Percentiles rank a stretch among this genome's conserved stretches.
These are phyloP conservation scores for Drosophila mayri DNA, from an alignment of 1,140 invertebrate species.

Conservation along the genomic window DNA sequence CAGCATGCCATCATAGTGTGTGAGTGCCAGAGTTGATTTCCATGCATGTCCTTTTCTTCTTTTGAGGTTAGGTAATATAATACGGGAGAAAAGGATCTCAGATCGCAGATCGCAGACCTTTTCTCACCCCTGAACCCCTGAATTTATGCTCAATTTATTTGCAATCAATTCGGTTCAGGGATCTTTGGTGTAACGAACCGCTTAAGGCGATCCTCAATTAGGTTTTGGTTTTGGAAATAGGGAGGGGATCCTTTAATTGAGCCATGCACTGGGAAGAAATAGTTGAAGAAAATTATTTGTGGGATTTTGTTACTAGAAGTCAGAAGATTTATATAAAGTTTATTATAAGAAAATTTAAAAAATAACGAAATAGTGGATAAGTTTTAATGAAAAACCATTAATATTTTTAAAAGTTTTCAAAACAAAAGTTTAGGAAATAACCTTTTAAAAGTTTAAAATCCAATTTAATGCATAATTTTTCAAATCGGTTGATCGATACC, in stretches of 20 bases:
- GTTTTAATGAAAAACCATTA: too few species aligned
- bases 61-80: constrained; percentile 31
- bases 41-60: constrained; percentile 20
- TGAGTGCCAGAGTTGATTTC: constrained; percentile 27
- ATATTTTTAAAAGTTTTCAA: too few species aligned
- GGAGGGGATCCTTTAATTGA: constrained; percentile 10
- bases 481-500: neutral
- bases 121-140: neutral
- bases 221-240: constrained; percentile 2
- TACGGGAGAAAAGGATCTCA: constrained; percentile 5
- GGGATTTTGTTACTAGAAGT: neutral
- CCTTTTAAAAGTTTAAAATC: too few species aligned
- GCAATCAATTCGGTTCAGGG: constrained; percentile 27
- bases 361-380: too few species aligned
- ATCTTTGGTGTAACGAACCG: constrained; percentile 1
- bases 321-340: too few species aligned
- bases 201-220: constrained; percentile 20
- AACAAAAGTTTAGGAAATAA: too few species aligned
- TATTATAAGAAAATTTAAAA: too few species aligned
- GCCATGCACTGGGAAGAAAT: neutral
- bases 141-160: constrained; percentile 50
- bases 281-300: neutral
- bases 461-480: neutral
- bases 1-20: constrained; percentile 14
- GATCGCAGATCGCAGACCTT: constrained; percentile 10